These are phyloP conservation scores for Tenthredo livida DNA, from an alignment of 2,888 invertebrate species.

Conservation along the genomic window DNA sequence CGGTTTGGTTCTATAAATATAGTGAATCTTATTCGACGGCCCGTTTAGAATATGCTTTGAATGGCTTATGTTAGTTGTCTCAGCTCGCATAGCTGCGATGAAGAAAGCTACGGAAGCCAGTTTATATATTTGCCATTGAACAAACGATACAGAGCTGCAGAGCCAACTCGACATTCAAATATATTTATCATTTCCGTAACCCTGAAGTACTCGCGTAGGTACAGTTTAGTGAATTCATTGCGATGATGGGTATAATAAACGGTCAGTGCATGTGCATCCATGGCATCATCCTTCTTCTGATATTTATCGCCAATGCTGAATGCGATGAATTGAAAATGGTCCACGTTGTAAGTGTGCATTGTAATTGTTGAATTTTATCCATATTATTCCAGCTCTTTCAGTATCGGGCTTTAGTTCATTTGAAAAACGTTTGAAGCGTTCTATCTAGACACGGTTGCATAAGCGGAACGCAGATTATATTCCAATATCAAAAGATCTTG, in stretches of 20 bases:
- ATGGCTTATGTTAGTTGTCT: neutral
- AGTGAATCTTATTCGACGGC: neutral
- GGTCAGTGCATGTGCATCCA: neutral
- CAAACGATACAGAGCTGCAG: neutral
- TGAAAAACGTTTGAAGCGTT: neutral
- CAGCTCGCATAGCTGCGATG: neutral
- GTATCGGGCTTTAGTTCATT: neutral
- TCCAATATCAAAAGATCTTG: neutral
- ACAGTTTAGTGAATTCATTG: neutral
- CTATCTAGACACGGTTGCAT: neutral
- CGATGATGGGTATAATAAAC: neutral
- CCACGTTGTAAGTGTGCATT: conserved; percentile 33
- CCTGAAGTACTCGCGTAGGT: neutral
- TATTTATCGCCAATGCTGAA: neutral
- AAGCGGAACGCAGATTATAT: neutral
- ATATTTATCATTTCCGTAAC: neutral
- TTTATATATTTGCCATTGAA: neutral
- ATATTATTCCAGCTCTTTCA: neutral
- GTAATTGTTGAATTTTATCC: neutral
- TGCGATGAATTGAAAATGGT: conserved; percentile 20
- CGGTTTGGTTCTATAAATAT: neutral
- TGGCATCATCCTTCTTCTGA: neutral
- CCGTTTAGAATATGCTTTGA: neutral
- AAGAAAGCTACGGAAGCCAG: neutral
- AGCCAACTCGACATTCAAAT: too few relatives aligned